Percentiles rank a stretch among this genome's conserved stretches.
Conservation (phyloP, 2,113 vertebrate genomes). For the Perca schrenkii region DNA sequence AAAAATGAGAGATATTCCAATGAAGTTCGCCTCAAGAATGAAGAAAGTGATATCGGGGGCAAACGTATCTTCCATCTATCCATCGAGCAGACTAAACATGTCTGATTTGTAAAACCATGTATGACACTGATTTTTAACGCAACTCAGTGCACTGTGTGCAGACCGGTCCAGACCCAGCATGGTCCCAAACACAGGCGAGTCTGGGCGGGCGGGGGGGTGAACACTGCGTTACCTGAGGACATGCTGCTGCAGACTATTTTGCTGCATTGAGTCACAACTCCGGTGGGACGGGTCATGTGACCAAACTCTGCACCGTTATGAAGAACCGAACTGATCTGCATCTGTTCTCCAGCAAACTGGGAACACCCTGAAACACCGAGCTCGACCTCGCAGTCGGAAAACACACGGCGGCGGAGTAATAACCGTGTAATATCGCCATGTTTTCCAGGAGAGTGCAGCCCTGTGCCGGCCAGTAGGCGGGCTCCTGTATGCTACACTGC, state of each 20-base stretch:
- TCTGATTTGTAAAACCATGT: rapidly evolving
- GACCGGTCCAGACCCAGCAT: not conserved
- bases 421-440: constrained; percentile 6
- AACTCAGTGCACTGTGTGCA: rapidly evolving
- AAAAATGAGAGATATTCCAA: not conserved
- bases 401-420: not conserved
- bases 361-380: not conserved
- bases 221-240: constrained; percentile 71
- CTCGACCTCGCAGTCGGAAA: not conserved
- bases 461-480: not conserved
- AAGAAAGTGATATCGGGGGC: too few relatives aligned
- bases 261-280: constrained; percentile 84
- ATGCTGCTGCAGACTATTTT: constrained; percentile 76
- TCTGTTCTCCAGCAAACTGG: too few relatives aligned
- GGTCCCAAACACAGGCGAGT: too few relatives aligned
- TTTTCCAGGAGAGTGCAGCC: not conserved
- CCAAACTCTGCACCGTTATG: constrained; percentile 75
- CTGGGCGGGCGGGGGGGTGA: constrained; percentile 8
- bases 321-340: not conserved
- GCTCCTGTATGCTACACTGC: constrained; percentile 31
- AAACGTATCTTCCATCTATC: not conserved
- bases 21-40: not conserved
- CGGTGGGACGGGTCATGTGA: constrained; percentile 79
- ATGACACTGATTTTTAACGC: not conserved
- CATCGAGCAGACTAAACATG: not conserved